Evolutionary conservation across 2,888 invertebrate species (phyloP).

Genomic region (Lithophane semibrunnea): DNA sequence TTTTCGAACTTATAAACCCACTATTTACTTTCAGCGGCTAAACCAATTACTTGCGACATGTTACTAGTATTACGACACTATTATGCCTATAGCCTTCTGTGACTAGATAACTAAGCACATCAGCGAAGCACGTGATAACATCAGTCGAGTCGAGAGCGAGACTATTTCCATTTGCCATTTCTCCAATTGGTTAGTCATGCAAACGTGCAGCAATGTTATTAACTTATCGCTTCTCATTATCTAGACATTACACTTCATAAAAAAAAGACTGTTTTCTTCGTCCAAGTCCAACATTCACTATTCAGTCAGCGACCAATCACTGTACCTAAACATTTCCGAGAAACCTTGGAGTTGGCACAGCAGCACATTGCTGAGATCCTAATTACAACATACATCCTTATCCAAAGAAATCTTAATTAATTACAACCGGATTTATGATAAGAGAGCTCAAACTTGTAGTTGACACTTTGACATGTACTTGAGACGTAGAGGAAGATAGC

Average conservation of each 20-base stretch:
- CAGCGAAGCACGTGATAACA: constrained; percentile 63
- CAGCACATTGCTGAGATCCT: constrained; percentile 59
- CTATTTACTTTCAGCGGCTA: constrained; percentile 40
- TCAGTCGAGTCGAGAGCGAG: constrained; percentile 67
- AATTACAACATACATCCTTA: constrained; percentile 67
- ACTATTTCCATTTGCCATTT: constrained; percentile 72
- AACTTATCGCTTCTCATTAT: constrained; percentile 72
- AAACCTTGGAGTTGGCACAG: constrained; percentile 60
- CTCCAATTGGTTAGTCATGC: constrained; percentile 73
- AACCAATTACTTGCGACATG: constrained; percentile 45
- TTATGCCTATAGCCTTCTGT: constrained; percentile 55
- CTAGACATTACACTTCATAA: constrained; percentile 64
- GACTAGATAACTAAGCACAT: constrained; percentile 57
- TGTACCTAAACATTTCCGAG: constrained; percentile 60
- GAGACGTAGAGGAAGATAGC: constrained; percentile 62
- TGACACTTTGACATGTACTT: constrained; percentile 71
- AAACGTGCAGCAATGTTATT: constrained; percentile 72
- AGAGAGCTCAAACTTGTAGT: constrained; percentile 62
- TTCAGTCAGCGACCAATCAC: constrained; percentile 58
- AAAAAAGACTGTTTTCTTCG: constrained; percentile 46
- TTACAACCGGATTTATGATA: constrained; percentile 74
- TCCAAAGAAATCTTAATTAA: constrained; percentile 73
- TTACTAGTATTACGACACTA: constrained; percentile 55
- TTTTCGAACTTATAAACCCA: constrained; percentile 13
- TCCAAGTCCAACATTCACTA: constrained; percentile 68